Evolutionary conservation across 2,888 invertebrate species (phyloP).

Genomic region (Clusia tigrina): DNA sequence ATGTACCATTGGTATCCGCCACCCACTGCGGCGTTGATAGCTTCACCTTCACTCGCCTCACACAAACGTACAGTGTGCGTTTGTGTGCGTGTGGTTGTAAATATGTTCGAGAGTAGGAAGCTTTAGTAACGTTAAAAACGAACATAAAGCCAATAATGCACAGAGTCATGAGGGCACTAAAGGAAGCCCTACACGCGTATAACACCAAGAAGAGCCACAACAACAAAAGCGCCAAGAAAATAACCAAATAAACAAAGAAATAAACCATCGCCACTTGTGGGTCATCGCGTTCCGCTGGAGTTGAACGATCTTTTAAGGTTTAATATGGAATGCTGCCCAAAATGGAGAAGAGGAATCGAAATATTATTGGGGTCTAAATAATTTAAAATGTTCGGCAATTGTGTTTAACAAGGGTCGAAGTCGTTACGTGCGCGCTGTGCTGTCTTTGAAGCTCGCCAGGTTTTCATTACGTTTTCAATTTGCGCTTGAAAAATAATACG

Average conservation of each 20-base stretch:
- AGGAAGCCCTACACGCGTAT: slow-evolving; percentile 16
- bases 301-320: neutral
- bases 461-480: too few species aligned
- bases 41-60: neutral
- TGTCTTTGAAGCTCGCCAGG: too few species aligned
- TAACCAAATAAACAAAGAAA: neutral
- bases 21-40: neutral
- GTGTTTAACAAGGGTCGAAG: neutral
- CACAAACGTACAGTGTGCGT: too few species aligned
- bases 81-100: neutral
- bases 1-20: neutral
- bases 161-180: neutral
- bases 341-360: too few species aligned
- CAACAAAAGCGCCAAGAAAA: neutral
- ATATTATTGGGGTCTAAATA: slow-evolving; percentile 10
- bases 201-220: neutral
- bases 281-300: neutral
- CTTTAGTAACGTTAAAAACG: slow-evolving; percentile 13
- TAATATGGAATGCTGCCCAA: too few species aligned
- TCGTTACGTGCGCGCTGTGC: neutral
- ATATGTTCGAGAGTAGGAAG: too few species aligned
- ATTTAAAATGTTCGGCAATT: slow-evolving; percentile 6
- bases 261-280: slow-evolving; percentile 8
- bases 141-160: slow-evolving; percentile 12
- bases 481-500: too few species aligned